Base-by-base conservation (phyloP, 1,140 invertebrate genomes). In the Magallana ariakensis region DNA sequence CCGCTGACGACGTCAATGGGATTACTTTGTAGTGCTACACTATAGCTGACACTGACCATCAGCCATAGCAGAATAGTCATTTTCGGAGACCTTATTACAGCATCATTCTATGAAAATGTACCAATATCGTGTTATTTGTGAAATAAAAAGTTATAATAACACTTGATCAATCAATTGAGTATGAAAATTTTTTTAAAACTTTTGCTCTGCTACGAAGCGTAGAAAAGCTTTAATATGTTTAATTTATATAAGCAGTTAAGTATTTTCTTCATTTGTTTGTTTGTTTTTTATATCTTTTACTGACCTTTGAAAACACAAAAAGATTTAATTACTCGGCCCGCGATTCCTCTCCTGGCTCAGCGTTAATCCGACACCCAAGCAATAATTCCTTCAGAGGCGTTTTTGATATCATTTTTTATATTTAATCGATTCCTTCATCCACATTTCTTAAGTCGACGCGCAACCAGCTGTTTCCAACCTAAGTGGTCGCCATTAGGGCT, bases 371-470 rank as follows among this genome's bases (percentile, higher is more conserved):
- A 75, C 66, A 75, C 66, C 22, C 22, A 33, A 75, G 19, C 33
- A 75, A 75, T 75, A 75, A 75, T 26, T 75, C 22, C 22, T 75
- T 19, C 66, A 75, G 22, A 26, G 22, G 10, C 10, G 8, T 75
- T 33, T 70, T 26, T 75, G 66, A 33, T 22, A 75, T 75, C 19
- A 26, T 75, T 75, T 75, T 22, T 62, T 19, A 62, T 62, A 62
- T 62, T 62, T 62, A 16, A 75, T 75, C 66, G 66, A 75, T 75
- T 13, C 22, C 22, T 26, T 5, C 33, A 46, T 46, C 33, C 9
- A 75, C 66, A 75, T 75, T 15, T 75, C 66, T 75, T 75, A 26
- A 75, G 22, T 26, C 9, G 66, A 26, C 66, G 10, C 9, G 5
- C 22, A 11, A 19, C 66, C 26, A 75, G 66, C 66, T 75, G 66